Evolutionary conservation across 2,797 vertebrate species (phyloP).

Genomic region (Helostoma temminkii): DNA sequence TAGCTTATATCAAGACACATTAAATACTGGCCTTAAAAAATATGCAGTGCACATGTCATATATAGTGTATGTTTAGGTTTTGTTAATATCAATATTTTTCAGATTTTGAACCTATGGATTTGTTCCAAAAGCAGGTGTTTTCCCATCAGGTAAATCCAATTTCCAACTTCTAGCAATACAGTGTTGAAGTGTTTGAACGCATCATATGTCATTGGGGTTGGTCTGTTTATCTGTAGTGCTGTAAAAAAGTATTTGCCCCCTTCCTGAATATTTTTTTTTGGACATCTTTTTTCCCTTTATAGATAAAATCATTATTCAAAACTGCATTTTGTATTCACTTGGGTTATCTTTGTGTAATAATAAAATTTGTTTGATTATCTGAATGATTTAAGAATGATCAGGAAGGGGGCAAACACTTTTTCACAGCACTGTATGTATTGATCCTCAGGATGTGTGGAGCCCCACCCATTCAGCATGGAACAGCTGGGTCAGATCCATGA

Average conservation of each 20-base stretch:
- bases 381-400: no score
- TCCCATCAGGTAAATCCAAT: constrained; percentile 86
- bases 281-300: no score
- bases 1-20: neutral
- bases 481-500: constrained; percentile 78
- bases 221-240: constrained; percentile 7
- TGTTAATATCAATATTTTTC: constrained; percentile 39
- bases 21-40: neutral
- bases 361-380: no score
- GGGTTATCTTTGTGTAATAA: no score
- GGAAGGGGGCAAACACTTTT: no score
- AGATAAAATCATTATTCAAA: no score
- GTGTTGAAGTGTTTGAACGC: no score
- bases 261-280: no score
- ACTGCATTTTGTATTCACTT: no score
- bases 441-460: constrained; percentile 75
- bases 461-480: constrained; percentile 78
- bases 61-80: neutral
- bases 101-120: constrained; percentile 86
- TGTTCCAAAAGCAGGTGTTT: constrained; percentile 79
- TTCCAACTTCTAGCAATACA: neutral
- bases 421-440: no score
- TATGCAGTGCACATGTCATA: neutral
- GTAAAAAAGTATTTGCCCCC: no score
- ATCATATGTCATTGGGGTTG: neutral